These are phyloP conservation scores for Tetrapedia diversipes DNA, from an alignment of 2,888 invertebrate species.

Conservation along the genomic window DNA sequence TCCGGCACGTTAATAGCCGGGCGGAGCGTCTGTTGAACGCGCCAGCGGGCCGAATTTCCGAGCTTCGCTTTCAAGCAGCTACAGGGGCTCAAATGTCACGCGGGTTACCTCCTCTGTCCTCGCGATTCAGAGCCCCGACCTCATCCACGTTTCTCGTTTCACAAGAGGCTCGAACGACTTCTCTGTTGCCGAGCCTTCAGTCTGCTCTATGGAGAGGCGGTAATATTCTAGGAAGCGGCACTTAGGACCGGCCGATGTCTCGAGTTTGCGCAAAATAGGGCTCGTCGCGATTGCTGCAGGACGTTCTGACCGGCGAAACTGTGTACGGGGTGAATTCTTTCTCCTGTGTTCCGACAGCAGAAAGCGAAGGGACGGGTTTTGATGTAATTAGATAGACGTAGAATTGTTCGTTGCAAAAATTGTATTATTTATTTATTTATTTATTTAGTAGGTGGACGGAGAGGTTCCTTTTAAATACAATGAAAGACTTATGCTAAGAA, in stretches of 20 bases:
- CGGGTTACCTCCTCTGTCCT: constrained; percentile 44
- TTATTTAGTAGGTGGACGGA: too few species aligned
- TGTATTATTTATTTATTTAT: too few species aligned
- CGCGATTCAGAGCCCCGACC: constrained; percentile 49
- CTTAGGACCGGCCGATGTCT: constrained; percentile 17
- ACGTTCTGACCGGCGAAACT: not conserved
- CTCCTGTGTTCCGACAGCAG: too few species aligned
- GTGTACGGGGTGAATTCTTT: not conserved
- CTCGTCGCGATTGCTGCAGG: constrained; percentile 11
- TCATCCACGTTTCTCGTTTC: constrained; percentile 49
- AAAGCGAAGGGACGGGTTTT: too few species aligned
- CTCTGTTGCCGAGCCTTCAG: not conserved
- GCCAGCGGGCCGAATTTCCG: constrained; percentile 56
- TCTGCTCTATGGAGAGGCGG: constrained; percentile 13
- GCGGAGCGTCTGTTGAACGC: constrained; percentile 29
- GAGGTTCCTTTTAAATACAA: too few species aligned
- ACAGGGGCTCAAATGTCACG: constrained; percentile 56
- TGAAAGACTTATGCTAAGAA: too few species aligned
- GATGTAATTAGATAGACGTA: too few species aligned
- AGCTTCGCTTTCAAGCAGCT: constrained; percentile 52
- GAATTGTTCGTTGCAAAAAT: too few species aligned
- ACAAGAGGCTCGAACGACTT: constrained; percentile 37
- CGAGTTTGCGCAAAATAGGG: constrained; percentile 32
- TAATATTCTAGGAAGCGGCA: constrained; percentile 30
- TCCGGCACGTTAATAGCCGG: constrained; percentile 52